Conservation (phyloP, 2,797 vertebrate genomes). For the Gymnopithys bicolor region DNA sequence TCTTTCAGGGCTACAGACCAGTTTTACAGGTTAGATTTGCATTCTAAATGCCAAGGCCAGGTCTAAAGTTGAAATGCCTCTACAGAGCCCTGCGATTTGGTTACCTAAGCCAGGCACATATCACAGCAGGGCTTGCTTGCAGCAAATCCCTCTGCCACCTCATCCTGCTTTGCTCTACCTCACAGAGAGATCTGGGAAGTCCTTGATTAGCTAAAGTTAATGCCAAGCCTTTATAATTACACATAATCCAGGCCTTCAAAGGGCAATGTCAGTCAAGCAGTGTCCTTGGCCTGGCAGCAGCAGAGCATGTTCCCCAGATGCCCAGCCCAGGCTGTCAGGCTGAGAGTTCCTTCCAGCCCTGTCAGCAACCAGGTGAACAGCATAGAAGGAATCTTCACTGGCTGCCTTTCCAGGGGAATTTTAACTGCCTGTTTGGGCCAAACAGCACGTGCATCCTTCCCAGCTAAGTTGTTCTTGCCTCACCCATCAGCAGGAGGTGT, state of each 20-base stretch:
- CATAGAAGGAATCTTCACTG: neutral
- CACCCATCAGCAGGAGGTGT: neutral
- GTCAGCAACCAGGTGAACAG: neutral
- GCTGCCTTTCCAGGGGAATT: neutral
- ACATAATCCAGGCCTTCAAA: neutral
- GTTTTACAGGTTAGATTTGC: neutral
- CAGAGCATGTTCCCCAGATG: accelerated
- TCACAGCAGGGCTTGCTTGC: neutral
- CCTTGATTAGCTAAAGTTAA: neutral
- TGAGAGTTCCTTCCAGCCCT: neutral
- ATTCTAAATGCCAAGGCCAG: neutral
- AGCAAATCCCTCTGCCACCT: neutral
- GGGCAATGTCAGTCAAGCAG: neutral
- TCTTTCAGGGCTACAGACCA: neutral
- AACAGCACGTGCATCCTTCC: neutral
- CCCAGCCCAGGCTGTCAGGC: neutral
- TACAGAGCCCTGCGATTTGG: neutral
- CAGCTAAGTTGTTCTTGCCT: no score
- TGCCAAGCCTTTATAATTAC: neutral
- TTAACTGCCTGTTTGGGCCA: no score
- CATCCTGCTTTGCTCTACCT: neutral
- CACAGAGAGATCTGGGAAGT: neutral
- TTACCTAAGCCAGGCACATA: neutral
- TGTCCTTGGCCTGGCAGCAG: neutral
- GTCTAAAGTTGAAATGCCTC: neutral